phyloP scores from a whole-genome alignment of 2,888 invertebrate species.

The Lasioglossum leucozonium region DNA sequence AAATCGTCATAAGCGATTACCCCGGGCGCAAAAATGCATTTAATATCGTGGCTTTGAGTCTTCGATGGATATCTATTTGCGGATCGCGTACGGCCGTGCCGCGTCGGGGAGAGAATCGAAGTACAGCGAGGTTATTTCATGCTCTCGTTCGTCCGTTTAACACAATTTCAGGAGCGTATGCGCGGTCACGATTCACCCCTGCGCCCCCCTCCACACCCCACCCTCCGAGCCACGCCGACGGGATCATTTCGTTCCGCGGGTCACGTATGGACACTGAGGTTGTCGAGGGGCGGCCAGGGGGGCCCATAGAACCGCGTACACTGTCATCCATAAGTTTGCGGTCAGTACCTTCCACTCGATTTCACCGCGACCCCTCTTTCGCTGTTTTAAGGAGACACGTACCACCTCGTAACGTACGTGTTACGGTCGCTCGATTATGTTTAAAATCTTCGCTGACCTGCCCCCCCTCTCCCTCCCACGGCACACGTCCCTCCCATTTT shows the following conservation, averaged over 20 bases:
- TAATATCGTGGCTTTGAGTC: conserved; percentile 27
- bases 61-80: conserved; percentile 27
- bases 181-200: conserved; percentile 53
- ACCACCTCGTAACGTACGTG: not conserved
- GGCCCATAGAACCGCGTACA: not conserved
- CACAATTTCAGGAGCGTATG: conserved; percentile 67
- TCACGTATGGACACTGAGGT: conserved; percentile 10
- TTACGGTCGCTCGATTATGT: not conserved
- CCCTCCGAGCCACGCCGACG: not conserved
- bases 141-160: conserved; percentile 63
- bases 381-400: not conserved
- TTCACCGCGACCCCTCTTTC: not conserved
- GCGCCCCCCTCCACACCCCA: not conserved
- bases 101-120: not conserved
- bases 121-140: conserved; percentile 59
- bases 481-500: not conserved
- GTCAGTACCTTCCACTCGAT: not conserved
- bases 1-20: conserved; percentile 53
- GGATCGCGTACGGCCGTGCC: not conserved
- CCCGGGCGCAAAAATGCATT: conserved; percentile 29
- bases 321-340: conserved; percentile 11
- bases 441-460: not conserved
- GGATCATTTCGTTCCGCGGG: conserved; percentile 31
- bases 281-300: conserved; percentile 2
- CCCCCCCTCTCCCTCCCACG: too few relatives aligned